Evolutionary conservation across 1,140 invertebrate genomes (phyloP).

Genomic region (Ylistrum balloti): DNA sequence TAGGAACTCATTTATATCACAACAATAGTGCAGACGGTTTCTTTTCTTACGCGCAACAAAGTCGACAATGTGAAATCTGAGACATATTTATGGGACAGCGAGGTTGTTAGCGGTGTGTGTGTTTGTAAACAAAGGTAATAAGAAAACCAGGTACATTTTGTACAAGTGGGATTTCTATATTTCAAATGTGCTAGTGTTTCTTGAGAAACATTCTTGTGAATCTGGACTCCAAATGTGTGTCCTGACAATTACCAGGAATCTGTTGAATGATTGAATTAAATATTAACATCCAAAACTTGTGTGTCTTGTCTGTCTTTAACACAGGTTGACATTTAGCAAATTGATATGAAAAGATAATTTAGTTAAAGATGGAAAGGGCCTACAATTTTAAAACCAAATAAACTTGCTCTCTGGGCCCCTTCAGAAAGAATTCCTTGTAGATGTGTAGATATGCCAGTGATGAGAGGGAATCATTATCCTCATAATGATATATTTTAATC

Average conservation of each 20-base stretch:
- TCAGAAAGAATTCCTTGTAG: no score
- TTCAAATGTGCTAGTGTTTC: conserved; percentile 34
- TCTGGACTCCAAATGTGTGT: not conserved
- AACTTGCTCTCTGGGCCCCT: no score
- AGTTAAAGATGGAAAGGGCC: no score
- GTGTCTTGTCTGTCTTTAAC: no score
- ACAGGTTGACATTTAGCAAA: no score
- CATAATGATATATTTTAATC: no score
- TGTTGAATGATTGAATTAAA: conserved; percentile 40
- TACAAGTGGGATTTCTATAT: conserved; percentile 6
- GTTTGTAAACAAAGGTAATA: not conserved
- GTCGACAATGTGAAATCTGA: not conserved
- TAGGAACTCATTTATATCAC: conserved; percentile 28
- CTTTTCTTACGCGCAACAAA: not conserved
- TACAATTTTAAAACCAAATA: no score
- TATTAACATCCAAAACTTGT: not conserved
- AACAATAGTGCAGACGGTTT: conserved; percentile 19
- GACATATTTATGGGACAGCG: not conserved
- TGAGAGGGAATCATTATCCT: no score
- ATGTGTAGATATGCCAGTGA: no score
- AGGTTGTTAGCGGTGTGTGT: conserved; percentile 37
- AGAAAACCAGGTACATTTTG: not conserved
- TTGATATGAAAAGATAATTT: no score
- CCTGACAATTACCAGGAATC: not conserved
- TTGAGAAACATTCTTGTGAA: conserved; percentile 25